Evolutionary conservation across 1,140 invertebrate species (phyloP), one percentile per base, ranked within the genome.

Genomic region (Carcinoscorpius rotundicauda): DNA sequence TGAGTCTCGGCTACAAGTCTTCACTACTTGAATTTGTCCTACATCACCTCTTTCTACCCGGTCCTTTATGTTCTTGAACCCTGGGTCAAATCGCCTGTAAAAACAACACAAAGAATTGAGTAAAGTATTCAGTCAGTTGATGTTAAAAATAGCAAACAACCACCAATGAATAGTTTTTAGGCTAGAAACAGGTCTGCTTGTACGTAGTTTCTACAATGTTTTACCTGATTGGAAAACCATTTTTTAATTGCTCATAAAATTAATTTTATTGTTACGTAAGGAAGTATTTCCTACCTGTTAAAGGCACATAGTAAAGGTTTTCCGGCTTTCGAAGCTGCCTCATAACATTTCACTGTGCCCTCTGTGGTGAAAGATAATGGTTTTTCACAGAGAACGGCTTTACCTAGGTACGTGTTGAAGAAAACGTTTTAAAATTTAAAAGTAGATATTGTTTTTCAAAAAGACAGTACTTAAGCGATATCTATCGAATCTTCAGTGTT

Each of bases 331-430:
- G 79, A 78, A 0, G 85, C 84, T 0, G 79, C 71, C 9, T 83
- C 77, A 68, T 85, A 86, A 68, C 84, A 86, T 51, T 79, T 79
- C 53, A 74, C 75, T 0, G 81, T 82, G 3, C 79, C 76, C 51
- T 78, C 74, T 2, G 78, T 73, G 62, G 80, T 75, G 60, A 84
- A 77, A 9, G 85, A 83, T 48, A 88, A 80, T 1, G 86, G 86
- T 72, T 88, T 88, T 72, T 88, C 86, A 71, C 85, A 86, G 70
- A 87, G 85, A 0, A 87, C 83, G 8, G 82, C 81, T 71, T 77
- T 77, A 10, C 71, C 76, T 77, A 64, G 29, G 29, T 29, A 29
- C 29, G 29, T 29, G 29, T 29, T 29, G 29, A 29, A 29, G 29
- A 29, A 29, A 29, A 29, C 29, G 2, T 29, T 29, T 29, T 29